A percentile compares a stretch with the other conserved stretches of the same genome.
phyloP scores from a whole-genome alignment of 2,888 invertebrate genomes.

The Coremacera marginata region DNA sequence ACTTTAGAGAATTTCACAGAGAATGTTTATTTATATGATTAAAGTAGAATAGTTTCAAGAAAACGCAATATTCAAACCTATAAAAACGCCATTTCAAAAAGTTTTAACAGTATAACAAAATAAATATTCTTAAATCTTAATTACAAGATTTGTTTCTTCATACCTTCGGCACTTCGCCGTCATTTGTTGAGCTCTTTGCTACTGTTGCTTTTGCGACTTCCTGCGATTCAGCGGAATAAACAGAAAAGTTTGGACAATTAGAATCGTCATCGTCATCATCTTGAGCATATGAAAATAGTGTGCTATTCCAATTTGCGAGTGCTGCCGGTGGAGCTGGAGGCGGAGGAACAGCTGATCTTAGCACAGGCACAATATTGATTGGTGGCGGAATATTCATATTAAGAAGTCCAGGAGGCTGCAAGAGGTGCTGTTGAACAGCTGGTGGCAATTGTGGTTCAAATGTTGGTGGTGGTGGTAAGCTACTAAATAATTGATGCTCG shows the following conservation, averaged over 20 bases:
- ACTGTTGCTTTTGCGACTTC: conserved; percentile 70
- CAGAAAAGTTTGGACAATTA: conserved; percentile 87
- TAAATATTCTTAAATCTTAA: conserved; percentile 9
- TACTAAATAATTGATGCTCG: conserved; percentile 52
- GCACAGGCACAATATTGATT: conserved; percentile 36
- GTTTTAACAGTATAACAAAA: conserved; percentile 34
- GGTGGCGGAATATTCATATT: conserved; percentile 49
- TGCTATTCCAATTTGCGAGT: conserved; percentile 57
- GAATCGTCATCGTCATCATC: conserved; percentile 74
- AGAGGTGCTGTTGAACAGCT: neutral
- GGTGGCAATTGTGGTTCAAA: neutral
- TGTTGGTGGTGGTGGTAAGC: conserved; percentile 55
- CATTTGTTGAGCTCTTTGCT: conserved; percentile 43
- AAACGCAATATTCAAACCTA: neutral
- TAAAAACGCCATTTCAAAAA: conserved; percentile 45
- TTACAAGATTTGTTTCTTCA: conserved; percentile 47
- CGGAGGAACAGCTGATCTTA: conserved; percentile 56
- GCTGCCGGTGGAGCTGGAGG: conserved; percentile 65
- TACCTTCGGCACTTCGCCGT: conserved; percentile 60
- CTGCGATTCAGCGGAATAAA: conserved; percentile 86
- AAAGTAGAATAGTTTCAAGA: neutral
- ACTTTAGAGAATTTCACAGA: no score
- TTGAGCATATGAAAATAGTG: conserved; percentile 64
- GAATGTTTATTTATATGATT: no score
- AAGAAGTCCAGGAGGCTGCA: neutral